These are phyloP conservation scores for Ophion slaviceki DNA, from an alignment of 2,888 invertebrate species.

Conservation along the genomic window DNA sequence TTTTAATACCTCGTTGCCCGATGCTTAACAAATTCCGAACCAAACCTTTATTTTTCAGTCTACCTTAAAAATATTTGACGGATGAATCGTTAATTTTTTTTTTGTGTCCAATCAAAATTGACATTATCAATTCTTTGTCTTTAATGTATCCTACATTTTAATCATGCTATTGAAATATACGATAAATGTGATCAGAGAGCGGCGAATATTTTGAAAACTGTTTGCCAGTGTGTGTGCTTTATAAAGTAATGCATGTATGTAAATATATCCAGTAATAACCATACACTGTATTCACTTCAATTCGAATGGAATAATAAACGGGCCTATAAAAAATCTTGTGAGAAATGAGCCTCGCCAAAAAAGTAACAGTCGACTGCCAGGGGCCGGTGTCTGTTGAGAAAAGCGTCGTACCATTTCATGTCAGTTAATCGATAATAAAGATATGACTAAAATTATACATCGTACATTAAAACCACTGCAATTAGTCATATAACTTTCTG, in stretches of 20 bases:
- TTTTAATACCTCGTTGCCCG: neutral
- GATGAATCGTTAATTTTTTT: too few species aligned
- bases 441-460: neutral
- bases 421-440: neutral
- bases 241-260: too few species aligned
- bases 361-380: neutral
- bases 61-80: neutral
- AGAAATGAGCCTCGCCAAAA: neutral
- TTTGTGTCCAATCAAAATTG: too few species aligned
- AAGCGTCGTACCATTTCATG: neutral
- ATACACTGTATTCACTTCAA: too few species aligned
- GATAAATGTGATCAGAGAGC: too few species aligned
- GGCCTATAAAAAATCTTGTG: neutral
- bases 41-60: neutral
- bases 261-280: too few species aligned
- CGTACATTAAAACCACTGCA: neutral
- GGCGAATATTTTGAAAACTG: too few species aligned
- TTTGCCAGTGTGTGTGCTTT: too few species aligned
- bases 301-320: too few species aligned
- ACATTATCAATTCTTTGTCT: too few species aligned
- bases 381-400: neutral
- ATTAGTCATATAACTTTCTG: neutral
- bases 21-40: neutral
- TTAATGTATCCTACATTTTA: too few species aligned
- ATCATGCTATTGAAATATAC: too few species aligned